Base-by-base conservation (phyloP, 2,888 invertebrate genomes). In the Sclerodermus sp. region DNA sequence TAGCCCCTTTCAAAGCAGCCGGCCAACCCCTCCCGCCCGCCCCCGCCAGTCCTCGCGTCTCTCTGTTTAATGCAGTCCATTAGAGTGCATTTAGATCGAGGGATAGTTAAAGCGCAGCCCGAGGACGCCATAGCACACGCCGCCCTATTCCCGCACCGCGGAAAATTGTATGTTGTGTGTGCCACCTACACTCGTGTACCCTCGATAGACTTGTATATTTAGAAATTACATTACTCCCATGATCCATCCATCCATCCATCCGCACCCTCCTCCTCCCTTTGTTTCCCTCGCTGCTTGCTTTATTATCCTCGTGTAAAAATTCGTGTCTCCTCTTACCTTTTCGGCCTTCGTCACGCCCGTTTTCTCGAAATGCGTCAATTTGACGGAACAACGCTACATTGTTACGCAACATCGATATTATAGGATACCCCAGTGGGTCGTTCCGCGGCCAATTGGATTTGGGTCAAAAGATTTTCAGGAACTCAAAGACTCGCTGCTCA, bases 71-170 rank as follows among this genome's bases (percentile, higher is more conserved):
- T 76, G 76, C 77, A 77, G 76, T 76, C 77, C 77, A 77, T 77
- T 77, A 76, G 77, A 76, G 77, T 76, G 76, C 77, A 77, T 77
- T 76, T 77, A 76, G 76, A 77, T 77, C 75, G 74, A 68, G 73
- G 73, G 73, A 76, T 76, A 76, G 77, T 75, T 76, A 74, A 76
- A 76, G 70, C 71, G 66, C 64, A 34, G 34, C 34, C 10, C 34
- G 34, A 34, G n/a, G 23, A 23, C 23, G 23, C 23, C 23, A 23
- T 23, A 8, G 23, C 23, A 23, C 23, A 23, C 23, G 23, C n/a
- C n/a, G 23, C 23, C 23, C 23, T 23, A 23, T 23, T 23, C 23
- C 23, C 23, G 23, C 23, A 23, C 4, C 23, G 23, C 23, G 23
- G 23, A 23, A 23, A 23, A 23, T 23, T 23, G 4, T 23, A 23